These are phyloP conservation scores for Drosophila baimaii DNA, from an alignment of 1,140 invertebrate genomes.

Conservation along the genomic window DNA sequence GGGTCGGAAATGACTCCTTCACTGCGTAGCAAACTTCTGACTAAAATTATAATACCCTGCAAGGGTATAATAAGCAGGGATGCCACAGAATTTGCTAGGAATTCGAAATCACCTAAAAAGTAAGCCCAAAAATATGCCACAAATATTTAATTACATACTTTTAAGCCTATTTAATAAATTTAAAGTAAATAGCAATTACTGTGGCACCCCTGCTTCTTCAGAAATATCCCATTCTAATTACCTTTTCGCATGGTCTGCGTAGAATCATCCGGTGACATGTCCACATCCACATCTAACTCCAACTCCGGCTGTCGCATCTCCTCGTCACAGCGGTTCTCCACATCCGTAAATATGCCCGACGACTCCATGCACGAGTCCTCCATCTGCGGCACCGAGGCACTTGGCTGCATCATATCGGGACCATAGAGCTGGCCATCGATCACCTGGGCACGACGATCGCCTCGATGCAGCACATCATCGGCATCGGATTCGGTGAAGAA, in stretches of 20 bases:
- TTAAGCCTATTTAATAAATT: not conserved
- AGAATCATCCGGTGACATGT: constrained; percentile 86
- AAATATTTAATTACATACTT: not conserved
- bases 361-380: constrained; percentile 92
- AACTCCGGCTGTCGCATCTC: constrained; percentile 72
- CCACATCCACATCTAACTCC: constrained; percentile 65
- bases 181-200: not conserved
- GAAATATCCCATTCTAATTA: not conserved
- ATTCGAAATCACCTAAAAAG: no score
- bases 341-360: constrained; percentile 93
- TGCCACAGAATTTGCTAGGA: no score
- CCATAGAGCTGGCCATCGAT: constrained; percentile 94
- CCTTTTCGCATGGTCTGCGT: constrained; percentile 83
- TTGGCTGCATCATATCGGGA: constrained; percentile 85
- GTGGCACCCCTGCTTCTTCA: no score
- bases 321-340: constrained; percentile 88
- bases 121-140: no score
- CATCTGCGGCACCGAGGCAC: constrained; percentile 84
- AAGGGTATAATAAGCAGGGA: no score
- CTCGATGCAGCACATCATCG: constrained; percentile 90
- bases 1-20: no score
- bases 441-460: constrained; percentile 90
- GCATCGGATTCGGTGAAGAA: constrained; percentile 95
- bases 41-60: no score
- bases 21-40: no score